phyloP scores from a whole-genome alignment of 2,888 invertebrate genomes.

The Nomada fucata region DNA sequence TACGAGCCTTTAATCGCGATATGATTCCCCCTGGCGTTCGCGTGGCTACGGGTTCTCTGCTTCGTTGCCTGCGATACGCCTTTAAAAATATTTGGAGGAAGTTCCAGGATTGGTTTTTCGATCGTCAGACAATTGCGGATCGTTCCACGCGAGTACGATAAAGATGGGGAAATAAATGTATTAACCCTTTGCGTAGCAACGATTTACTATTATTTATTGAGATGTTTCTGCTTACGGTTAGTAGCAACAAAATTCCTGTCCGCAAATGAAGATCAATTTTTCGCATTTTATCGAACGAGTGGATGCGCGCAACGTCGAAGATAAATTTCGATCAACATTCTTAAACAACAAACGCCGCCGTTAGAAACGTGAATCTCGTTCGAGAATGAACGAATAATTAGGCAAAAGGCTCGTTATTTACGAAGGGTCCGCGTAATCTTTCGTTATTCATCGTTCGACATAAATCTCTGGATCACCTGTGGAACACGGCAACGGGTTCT shows the following conservation, averaged over 20 bases:
- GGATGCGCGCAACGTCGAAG: no score
- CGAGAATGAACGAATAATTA: background rate
- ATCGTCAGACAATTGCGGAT: no score
- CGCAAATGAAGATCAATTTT: no score
- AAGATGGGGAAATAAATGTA: no score
- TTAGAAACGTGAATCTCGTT: background rate
- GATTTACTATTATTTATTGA: no score
- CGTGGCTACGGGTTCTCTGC: conserved; percentile 33
- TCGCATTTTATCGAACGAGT: no score
- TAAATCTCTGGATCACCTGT: conserved; percentile 39
- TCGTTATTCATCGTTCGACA: conserved; percentile 28
- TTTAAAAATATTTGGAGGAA: background rate
- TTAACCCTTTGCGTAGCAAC: no score
- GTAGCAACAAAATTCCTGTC: no score
- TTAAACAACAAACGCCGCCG: no score
- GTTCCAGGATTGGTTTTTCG: background rate
- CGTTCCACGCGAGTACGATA: no score
- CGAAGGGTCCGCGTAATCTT: conserved; percentile 1
- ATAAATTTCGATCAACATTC: no score
- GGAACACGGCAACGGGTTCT: conserved; percentile 40
- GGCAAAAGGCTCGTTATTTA: background rate
- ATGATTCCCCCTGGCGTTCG: conserved; percentile 63
- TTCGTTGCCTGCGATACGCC: background rate
- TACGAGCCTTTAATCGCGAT: conserved; percentile 72
- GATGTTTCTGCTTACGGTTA: no score